phyloP scores from a whole-genome alignment of 2,113 vertebrate genomes.

The Boulengeromyrus knoepffleri region DNA sequence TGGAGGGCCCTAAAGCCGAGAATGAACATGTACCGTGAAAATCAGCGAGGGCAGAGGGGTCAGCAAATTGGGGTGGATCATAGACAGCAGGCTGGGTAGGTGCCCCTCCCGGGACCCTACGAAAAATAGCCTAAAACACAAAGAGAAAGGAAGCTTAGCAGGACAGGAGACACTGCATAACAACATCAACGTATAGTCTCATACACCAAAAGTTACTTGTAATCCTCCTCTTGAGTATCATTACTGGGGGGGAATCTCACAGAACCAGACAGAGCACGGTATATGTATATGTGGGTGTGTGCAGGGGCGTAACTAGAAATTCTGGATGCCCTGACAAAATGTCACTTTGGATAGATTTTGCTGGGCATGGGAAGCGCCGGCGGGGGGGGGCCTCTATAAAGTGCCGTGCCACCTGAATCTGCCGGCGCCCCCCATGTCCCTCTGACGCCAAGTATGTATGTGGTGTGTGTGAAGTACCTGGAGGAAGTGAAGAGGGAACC shows the following conservation, averaged over 20 bases:
- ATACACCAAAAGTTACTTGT: background rate
- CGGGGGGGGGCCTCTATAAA: background rate
- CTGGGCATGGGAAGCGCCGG: background rate
- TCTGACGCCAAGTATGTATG: background rate
- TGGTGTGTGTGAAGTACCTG: conserved; percentile 57
- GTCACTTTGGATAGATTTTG: background rate
- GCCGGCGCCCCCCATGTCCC: background rate
- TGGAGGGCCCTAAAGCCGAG: background rate
- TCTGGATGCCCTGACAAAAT: background rate
- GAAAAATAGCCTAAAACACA: conserved; percentile 78
- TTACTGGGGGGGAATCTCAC: background rate
- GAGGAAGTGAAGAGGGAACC: conserved; percentile 96
- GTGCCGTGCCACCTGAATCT: background rate
- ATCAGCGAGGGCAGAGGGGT: conserved; percentile 86
- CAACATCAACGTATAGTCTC: background rate
- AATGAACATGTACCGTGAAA: conserved; percentile 73
- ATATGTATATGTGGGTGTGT: background rate
- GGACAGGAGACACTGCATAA: background rate
- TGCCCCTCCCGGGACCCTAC: conserved; percentile 92
- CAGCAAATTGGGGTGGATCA: conserved; percentile 87
- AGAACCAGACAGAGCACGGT: background rate
- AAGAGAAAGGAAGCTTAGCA: background rate
- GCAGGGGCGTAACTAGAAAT: background rate
- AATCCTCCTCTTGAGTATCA: background rate
- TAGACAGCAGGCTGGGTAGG: conserved; percentile 86